phyloP scores from a whole-genome alignment of 1,140 invertebrate species.

The Calephelis nemesis region DNA sequence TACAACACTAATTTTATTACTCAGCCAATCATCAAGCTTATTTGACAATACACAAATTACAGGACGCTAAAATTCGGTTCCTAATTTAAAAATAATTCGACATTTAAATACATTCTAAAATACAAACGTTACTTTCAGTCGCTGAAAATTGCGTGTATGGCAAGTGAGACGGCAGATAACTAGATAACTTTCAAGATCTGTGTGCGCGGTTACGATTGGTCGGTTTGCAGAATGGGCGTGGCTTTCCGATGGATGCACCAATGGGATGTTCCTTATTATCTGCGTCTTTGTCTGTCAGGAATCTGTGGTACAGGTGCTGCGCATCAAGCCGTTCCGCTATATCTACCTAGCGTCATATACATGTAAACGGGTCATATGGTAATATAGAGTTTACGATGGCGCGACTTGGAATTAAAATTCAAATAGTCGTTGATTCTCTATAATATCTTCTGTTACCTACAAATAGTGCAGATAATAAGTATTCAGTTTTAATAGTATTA shows the following conservation, averaged over 20 bases:
- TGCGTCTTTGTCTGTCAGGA: slow-evolving; percentile 75
- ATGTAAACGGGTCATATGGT: slow-evolving; percentile 27
- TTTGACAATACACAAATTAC: too few species aligned
- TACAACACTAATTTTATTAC: slow-evolving; percentile 23
- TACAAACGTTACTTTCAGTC: slow-evolving; percentile 22
- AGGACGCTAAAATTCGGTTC: too few species aligned
- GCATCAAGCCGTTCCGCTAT: slow-evolving; percentile 31
- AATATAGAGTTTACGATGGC: slow-evolving; percentile 17
- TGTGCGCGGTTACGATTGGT: slow-evolving; percentile 56
- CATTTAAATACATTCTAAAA: slow-evolving; percentile 26
- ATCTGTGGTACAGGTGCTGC: slow-evolving; percentile 60
- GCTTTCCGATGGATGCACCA: slow-evolving; percentile 65
- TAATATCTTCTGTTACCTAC: background rate
- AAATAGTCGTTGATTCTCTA: background rate
- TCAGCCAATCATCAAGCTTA: slow-evolving; percentile 26
- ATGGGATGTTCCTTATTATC: slow-evolving; percentile 74
- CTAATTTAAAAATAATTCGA: slow-evolving; percentile 13
- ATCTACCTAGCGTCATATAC: slow-evolving; percentile 13
- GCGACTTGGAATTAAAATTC: slow-evolving; percentile 7
- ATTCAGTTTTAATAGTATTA: too few species aligned
- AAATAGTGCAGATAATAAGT: too few species aligned
- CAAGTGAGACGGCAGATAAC: slow-evolving; percentile 75
- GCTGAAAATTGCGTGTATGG: slow-evolving; percentile 63
- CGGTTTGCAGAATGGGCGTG: slow-evolving; percentile 50
- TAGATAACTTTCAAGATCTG: slow-evolving; percentile 75